phyloP scores from a whole-genome alignment of 2,797 vertebrate species.

The Apogon hyalosoma region DNA sequence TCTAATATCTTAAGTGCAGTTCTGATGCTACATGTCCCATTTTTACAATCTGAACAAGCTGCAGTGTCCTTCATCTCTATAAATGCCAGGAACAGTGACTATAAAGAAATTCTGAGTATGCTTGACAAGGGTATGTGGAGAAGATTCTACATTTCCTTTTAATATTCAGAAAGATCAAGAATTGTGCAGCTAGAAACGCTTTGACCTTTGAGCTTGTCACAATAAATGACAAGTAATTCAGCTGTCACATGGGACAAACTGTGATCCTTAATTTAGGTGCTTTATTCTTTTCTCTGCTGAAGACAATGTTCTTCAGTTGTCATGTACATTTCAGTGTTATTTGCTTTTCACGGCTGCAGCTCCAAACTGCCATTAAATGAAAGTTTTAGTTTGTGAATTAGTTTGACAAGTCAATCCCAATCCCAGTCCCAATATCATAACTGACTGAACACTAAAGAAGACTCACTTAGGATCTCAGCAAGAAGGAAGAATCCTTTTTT shows the following conservation, averaged over 20 bases:
- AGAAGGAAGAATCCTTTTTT: neutral
- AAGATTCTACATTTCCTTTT: neutral
- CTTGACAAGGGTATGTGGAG: neutral
- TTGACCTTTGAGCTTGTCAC: neutral
- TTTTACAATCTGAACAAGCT: neutral
- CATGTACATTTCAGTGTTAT: constrained; percentile 5
- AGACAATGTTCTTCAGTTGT: neutral
- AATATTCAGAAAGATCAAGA: neutral
- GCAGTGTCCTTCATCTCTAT: neutral
- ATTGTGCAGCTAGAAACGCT: neutral
- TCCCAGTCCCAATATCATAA: no score
- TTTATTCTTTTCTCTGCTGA: neutral
- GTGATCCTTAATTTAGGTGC: neutral
- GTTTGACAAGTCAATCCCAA: neutral
- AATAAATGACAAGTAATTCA: neutral
- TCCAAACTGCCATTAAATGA: neutral
- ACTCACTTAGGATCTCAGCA: neutral
- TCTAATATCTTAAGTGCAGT: neutral
- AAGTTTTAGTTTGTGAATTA: neutral
- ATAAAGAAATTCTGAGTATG: neutral
- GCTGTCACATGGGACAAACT: neutral
- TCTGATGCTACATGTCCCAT: neutral
- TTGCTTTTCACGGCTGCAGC: neutral
- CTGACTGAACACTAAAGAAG: no score
- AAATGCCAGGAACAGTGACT: neutral